phyloP scores from a whole-genome alignment of 2,797 vertebrate genomes.

The Telmatherina bonti region DNA sequence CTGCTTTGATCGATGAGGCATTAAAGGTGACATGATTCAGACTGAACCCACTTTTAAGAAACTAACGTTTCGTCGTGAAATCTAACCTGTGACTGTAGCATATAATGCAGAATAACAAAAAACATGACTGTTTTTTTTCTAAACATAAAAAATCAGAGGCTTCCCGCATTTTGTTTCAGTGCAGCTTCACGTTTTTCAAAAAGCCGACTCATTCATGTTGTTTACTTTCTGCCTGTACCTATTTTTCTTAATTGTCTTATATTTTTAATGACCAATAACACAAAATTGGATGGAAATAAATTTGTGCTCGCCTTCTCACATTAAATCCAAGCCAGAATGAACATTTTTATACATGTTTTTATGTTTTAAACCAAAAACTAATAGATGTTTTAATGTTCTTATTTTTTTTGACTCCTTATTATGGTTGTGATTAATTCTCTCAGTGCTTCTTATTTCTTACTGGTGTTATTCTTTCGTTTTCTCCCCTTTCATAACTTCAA shows the following conservation, averaged over 20 bases:
- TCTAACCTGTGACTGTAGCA: constrained; percentile 44
- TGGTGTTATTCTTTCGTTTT: constrained; percentile 10
- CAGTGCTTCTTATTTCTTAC: neutral
- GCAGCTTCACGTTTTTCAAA: constrained; percentile 12
- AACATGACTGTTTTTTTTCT: neutral
- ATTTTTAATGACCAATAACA: constrained; percentile 8
- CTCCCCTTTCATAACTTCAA: constrained; percentile 25
- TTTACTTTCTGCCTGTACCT: neutral
- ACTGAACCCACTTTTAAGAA: constrained; percentile 50
- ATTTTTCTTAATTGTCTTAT: neutral
- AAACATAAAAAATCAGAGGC: constrained; percentile 5
- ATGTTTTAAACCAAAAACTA: neutral
- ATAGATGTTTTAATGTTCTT: neutral
- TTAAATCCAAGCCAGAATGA: neutral
- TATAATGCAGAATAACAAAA: constrained; percentile 21
- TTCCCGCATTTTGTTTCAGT: neutral
- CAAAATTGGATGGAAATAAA: constrained; percentile 3
- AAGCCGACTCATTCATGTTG: neutral
- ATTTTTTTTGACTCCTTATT: constrained; percentile 6
- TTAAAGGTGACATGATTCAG: constrained; percentile 63
- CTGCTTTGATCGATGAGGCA: constrained; percentile 63
- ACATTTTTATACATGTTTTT: constrained; percentile 2
- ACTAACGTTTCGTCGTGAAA: constrained; percentile 39
- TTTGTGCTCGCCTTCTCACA: constrained; percentile 20
- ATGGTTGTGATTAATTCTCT: neutral